These are phyloP conservation scores for Bombus cullumanus DNA, from an alignment of 1,140 invertebrate genomes.

Conservation along the genomic window DNA sequence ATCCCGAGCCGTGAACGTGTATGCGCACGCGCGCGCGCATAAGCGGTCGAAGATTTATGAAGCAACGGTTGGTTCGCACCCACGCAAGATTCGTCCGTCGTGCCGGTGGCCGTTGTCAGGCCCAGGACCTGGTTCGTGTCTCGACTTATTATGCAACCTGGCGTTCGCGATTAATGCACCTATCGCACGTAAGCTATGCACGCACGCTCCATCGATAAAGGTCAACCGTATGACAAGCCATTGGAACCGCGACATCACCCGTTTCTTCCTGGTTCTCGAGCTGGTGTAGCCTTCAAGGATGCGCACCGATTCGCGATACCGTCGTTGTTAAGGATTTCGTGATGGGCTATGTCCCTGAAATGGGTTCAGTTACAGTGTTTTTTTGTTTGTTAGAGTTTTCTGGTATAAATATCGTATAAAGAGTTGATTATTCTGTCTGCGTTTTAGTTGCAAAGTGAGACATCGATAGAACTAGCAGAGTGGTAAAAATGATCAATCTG, in stretches of 20 bases:
- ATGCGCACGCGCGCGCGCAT: constrained; percentile 4
- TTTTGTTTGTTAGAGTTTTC: not conserved
- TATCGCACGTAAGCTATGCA: constrained; percentile 59
- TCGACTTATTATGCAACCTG: constrained; percentile 70
- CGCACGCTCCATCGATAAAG: constrained; percentile 63
- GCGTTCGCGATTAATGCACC: constrained; percentile 71
- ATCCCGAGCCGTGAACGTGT: not conserved
- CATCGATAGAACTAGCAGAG: too few species aligned
- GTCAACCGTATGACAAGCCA: constrained; percentile 38
- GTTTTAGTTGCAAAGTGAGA: too few species aligned
- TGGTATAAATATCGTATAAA: too few species aligned
- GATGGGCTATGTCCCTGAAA: too few species aligned
- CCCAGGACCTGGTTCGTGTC: constrained; percentile 52
- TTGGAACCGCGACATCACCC: constrained; percentile 31
- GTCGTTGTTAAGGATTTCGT: not conserved
- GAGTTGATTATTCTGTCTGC: too few species aligned
- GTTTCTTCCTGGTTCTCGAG: constrained; percentile 40
- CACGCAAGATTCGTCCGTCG: constrained; percentile 56
- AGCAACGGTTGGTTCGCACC: constrained; percentile 64
- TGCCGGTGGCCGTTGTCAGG: constrained; percentile 68
- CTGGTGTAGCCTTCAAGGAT: constrained; percentile 30
- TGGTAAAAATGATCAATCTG: too few species aligned
- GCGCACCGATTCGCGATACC: not conserved
- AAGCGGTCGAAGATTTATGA: constrained; percentile 71
- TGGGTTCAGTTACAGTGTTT: not conserved